A percentile compares a stretch with the other conserved stretches of the same genome.
phyloP scores from a whole-genome alignment of 2,888 invertebrate genomes.

The Frankliniella fusca region DNA sequence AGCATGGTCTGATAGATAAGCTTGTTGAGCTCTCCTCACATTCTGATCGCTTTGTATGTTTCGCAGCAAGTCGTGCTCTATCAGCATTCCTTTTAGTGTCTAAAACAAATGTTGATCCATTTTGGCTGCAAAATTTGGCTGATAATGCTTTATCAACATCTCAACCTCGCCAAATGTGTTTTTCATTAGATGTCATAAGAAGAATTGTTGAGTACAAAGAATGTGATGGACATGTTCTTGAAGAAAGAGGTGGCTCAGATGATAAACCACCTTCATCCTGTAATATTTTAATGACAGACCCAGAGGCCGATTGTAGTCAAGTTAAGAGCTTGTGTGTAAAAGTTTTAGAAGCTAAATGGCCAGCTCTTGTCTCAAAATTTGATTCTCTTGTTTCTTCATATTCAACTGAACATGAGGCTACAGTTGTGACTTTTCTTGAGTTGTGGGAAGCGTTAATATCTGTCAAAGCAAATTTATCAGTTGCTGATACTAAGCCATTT shows the following conservation, averaged over 20 bases:
- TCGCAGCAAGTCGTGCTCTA: constrained; percentile 72
- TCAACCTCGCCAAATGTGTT: constrained; percentile 66
- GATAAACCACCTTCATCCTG: constrained; percentile 47
- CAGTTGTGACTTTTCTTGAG: constrained; percentile 70
- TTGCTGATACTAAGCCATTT: constrained; percentile 83
- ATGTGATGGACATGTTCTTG: constrained; percentile 71
- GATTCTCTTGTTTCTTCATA: constrained; percentile 51
- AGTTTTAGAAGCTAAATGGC: constrained; percentile 81
- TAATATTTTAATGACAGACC: constrained; percentile 57
- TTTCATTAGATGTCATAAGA: constrained; percentile 78
- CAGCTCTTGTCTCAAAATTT: constrained; percentile 65
- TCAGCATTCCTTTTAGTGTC: constrained; percentile 80
- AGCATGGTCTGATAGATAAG: constrained; percentile 78
- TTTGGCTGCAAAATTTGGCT: constrained; percentile 61
- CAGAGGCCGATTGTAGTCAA: constrained; percentile 65
- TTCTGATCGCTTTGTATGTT: constrained; percentile 74
- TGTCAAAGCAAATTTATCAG: constrained; percentile 82
- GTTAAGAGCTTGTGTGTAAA: constrained; percentile 82
- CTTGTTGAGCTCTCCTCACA: constrained; percentile 74
- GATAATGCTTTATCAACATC: constrained; percentile 56
- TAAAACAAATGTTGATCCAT: constrained; percentile 72
- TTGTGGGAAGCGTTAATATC: constrained; percentile 88
- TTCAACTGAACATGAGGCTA: constrained; percentile 50
- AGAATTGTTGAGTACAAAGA: constrained; percentile 87
- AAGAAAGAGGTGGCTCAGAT: constrained; percentile 58